Evolutionary conservation across 2,888 invertebrate species (phyloP).

Genomic region (Tholera decimalis): DNA sequence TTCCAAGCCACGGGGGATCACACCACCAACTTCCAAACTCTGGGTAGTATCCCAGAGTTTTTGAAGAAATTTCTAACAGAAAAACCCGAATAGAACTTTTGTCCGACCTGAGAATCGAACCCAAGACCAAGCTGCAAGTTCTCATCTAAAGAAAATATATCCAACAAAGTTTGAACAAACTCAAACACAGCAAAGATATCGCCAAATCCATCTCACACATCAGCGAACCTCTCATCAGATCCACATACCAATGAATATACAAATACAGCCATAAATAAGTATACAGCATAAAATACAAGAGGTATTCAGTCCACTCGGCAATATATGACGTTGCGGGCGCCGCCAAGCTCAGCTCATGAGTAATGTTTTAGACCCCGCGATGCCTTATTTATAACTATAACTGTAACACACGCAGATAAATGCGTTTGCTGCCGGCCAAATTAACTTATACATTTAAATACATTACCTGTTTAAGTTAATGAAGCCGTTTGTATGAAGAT

Average conservation of each 20-base stretch:
- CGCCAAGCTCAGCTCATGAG: slow-evolving; percentile 74
- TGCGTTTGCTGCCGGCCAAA: slow-evolving; percentile 74
- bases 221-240: slow-evolving; percentile 38
- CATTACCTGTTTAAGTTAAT: slow-evolving; percentile 67
- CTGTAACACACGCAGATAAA: slow-evolving; percentile 85
- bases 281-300: slow-evolving; percentile 61
- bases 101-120: too few relatives aligned
- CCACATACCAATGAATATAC: slow-evolving; percentile 68
- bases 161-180: background rate
- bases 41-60: too few relatives aligned
- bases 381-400: slow-evolving; percentile 84
- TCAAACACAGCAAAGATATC: background rate
- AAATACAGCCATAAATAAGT: slow-evolving; percentile 69
- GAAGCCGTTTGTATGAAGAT: slow-evolving; percentile 70
- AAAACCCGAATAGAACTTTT: too few relatives aligned
- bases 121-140: too few relatives aligned
- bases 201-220: slow-evolving; percentile 21
- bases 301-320: slow-evolving; percentile 63
- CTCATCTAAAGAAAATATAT: too few relatives aligned
- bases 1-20: too few relatives aligned
- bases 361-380: slow-evolving; percentile 77
- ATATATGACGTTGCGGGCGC: slow-evolving; percentile 71
- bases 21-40: too few relatives aligned
- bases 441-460: slow-evolving; percentile 70
- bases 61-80: too few relatives aligned